Base-by-base conservation (phyloP, 1,140 invertebrate genomes). In the Chironomus striatipennis region DNA sequence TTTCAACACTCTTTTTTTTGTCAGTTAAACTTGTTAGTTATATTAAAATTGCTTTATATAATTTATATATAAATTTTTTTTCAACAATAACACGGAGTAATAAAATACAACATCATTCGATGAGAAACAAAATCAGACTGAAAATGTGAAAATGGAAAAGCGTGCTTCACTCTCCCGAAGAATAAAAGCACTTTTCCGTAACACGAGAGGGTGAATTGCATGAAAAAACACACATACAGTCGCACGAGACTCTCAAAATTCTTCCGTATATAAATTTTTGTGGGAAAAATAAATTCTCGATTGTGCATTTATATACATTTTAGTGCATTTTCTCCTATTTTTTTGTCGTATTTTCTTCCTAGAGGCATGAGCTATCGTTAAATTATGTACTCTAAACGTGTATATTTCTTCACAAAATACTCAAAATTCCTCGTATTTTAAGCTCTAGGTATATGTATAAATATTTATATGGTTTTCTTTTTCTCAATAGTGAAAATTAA, bases 111-210 rank as follows among this genome's bases (percentile, higher is more conserved):
- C 47, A 57, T 57, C 47, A 57, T 15, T 57, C 47, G 47, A 57
- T 57, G 47, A 57, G 47, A 57, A 57, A 57, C 47, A 57, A 57
- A 57, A 57, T 57, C 47, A 57, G 47, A 57, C 47, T 57, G 47
- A 57, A 57, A n/a, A 57, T 57, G n/a, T 57, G 47, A 57, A 57
- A 57, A 57, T 57, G 12, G 12, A n/a, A 57, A 57, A 57, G 47
- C 47, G n/a, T n/a, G 47, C 47, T 57, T 57, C 47, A 57, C 47
- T 57, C 47, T 57, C 47, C 47, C 47, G 47, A 57, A 57, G 47
- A 57, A 57, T n/a, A 57, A 47, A 57, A 12, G 8, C n/a, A n/a
- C n/a, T 57, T 57, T 57, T 57, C n/a, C 47, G 12, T 57, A 57
- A 57, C 47, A 57, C 47, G 47, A 57, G 47, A 57, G 47, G 47